Base-by-base conservation (phyloP, 2,797 vertebrate species). In the Melopsittacus undulatus region DNA sequence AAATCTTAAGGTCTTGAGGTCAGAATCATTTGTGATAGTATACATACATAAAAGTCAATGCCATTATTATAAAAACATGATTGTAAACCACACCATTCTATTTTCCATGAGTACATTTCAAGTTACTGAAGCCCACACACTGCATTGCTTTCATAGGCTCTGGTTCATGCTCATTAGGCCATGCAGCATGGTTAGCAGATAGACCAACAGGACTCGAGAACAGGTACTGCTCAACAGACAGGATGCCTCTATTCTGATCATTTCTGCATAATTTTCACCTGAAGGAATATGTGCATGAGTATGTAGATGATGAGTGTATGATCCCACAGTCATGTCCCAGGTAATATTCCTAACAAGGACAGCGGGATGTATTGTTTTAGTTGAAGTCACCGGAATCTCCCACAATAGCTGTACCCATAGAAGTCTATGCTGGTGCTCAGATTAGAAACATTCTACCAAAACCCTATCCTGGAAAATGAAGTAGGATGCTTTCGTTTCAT, bases 161-260 rank as follows among this genome's bases (percentile, higher is more conserved):
- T 68, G 69, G 42, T 27, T 91, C 95, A 95, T 97, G 97, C 96
- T 94, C 20, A 88, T 80, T 32, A 90, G 88, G 82, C 89, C 95
- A 92, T 97, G 95, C 97, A 97, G 78, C 34, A 57, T 1, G 46
- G 85, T 92, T 95, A 97, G 95, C 89, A 86, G 56, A 67, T 5
- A 76, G 17, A 94, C 20, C 84, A 61, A 66, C 36, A 76, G 49
- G 24, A 67, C 40, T 48, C 0, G 0, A 77, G 56, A 57, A 62
- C 36, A 63, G 66, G 22, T 48, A 81, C 84, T 57, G 83, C 54
- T 72, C 80, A 67, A 36, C 19, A 18, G 49, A 68, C 1, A 61
- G 20, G n/a, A 23, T 51, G 24, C 10, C 43, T 52, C 80, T 79
- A 19, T 34, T 69, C 27, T 63, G 18, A 40, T 17, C 0, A 3